Evolutionary conservation across 2,888 invertebrate species (phyloP).

Genomic region (Xylota segnis): DNA sequence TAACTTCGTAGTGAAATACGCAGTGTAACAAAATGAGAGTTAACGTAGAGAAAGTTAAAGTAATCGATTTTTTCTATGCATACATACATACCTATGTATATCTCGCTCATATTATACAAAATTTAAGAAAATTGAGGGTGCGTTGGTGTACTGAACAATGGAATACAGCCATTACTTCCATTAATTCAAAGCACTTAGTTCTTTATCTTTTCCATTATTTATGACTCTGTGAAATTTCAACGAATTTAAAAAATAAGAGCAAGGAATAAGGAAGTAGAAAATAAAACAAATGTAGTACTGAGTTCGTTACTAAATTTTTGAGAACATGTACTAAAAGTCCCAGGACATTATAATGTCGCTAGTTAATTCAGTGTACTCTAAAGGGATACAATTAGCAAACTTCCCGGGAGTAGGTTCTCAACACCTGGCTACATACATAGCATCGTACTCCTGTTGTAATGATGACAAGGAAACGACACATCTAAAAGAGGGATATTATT

Average conservation of each 20-base stretch:
- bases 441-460: no score
- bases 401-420: no score
- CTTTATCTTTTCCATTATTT: neutral
- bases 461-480: no score
- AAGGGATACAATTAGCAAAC: no score
- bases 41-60: neutral
- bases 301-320: neutral
- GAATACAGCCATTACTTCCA: neutral
- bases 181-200: slow-evolving; percentile 5
- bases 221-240: neutral
- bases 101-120: neutral
- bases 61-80: neutral
- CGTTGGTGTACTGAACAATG: neutral
- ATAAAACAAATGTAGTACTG: neutral
- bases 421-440: no score
- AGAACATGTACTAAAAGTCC: no score
- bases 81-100: no score
- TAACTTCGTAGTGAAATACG: neutral
- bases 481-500: no score
- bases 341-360: no score
- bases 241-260: neutral
- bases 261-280: neutral
- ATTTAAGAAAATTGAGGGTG: slow-evolving; percentile 1
- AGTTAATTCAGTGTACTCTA: no score
- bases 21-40: neutral